phyloP scores from a whole-genome alignment of 1,140 invertebrate species.

The Holcopasites calliopsidis region DNA sequence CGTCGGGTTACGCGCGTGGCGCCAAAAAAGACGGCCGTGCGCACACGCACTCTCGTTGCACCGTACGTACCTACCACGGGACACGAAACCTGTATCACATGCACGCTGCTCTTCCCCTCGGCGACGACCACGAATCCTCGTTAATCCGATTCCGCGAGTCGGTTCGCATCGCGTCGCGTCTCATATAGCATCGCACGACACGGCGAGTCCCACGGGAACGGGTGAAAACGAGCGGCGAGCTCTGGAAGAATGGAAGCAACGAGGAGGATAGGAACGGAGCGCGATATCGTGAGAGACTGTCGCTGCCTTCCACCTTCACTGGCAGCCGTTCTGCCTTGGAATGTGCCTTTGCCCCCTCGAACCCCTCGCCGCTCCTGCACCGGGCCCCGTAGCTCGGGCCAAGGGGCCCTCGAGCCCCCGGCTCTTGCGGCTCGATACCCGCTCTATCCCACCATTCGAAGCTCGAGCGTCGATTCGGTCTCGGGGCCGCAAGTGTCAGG shows the following conservation, averaged over 20 bases:
- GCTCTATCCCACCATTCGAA: conserved; percentile 10
- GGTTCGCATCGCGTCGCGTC: conserved; percentile 8
- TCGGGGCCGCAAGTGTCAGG: conserved; percentile 32
- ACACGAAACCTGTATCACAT: conserved; percentile 15
- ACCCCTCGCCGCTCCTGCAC: conserved; percentile 25
- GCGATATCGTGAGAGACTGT: conserved; percentile 61
- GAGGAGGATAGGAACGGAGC: conserved; percentile 39
- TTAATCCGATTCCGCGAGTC: conserved; percentile 19
- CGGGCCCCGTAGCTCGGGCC: conserved; percentile 26
- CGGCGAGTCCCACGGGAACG: conserved; percentile 21
- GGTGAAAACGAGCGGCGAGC: neutral
- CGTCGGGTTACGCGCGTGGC: conserved; percentile 9
- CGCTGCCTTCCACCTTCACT: conserved; percentile 62
- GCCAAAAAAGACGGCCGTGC: conserved; percentile 27
- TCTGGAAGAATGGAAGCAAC: conserved; percentile 36
- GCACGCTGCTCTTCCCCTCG: neutral
- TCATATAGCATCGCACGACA: conserved; percentile 1
- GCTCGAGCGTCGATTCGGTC: conserved; percentile 45
- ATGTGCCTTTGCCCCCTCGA: conserved; percentile 67
- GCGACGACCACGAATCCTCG: neutral
- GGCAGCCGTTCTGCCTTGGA: conserved; percentile 68
- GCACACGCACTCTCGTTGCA: neutral
- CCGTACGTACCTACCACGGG: neutral
- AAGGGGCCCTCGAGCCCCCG: conserved; percentile 58
- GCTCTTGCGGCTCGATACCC: conserved; percentile 44